Conservation (phyloP, 2,797 vertebrate species). For the Bradypodion ventrale region DNA sequence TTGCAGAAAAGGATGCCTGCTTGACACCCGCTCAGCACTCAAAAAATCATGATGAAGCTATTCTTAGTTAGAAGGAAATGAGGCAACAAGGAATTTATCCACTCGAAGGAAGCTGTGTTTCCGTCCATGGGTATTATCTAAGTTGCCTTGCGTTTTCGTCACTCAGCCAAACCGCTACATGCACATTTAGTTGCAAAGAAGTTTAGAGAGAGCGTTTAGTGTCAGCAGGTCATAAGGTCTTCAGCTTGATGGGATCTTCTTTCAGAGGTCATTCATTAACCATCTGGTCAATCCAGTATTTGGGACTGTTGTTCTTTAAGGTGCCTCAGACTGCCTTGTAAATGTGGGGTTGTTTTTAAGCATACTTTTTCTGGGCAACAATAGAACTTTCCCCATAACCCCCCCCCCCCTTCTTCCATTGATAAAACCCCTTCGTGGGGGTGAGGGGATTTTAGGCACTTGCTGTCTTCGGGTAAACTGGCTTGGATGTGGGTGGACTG, state of each 20-base stretch:
- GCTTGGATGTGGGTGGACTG: not conserved
- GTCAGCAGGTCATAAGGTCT: slow-evolving; percentile 26
- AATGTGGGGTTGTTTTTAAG: not conserved
- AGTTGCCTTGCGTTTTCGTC: slow-evolving; percentile 28
- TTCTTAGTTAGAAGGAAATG: slow-evolving; percentile 70
- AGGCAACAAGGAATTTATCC: slow-evolving; percentile 67
- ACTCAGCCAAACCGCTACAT: slow-evolving; percentile 24
- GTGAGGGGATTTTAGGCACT: not conserved
- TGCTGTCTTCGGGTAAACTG: not conserved
- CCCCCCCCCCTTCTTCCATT: too few species aligned
- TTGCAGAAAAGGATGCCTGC: slow-evolving; percentile 49
- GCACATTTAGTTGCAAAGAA: slow-evolving; percentile 15
- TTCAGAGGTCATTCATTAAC: slow-evolving; percentile 27
- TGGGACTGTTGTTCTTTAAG: slow-evolving; percentile 9
- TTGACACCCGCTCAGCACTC: slow-evolving; percentile 48
- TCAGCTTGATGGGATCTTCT: slow-evolving; percentile 14
- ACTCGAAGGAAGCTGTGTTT: slow-evolving; percentile 69
- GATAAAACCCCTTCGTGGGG: not conserved
- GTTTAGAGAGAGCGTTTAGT: slow-evolving; percentile 12
- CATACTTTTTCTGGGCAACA: not conserved
- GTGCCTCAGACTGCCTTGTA: not conserved
- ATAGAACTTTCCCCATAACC: not conserved
- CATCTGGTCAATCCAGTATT: not conserved
- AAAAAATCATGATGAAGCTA: slow-evolving; percentile 50
- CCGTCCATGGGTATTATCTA: slow-evolving; percentile 48